Evolutionary conservation across 2,113 vertebrate genomes (phyloP), one percentile per base, ranked within the genome.

Genomic region (Oreocharis arfaki): DNA sequence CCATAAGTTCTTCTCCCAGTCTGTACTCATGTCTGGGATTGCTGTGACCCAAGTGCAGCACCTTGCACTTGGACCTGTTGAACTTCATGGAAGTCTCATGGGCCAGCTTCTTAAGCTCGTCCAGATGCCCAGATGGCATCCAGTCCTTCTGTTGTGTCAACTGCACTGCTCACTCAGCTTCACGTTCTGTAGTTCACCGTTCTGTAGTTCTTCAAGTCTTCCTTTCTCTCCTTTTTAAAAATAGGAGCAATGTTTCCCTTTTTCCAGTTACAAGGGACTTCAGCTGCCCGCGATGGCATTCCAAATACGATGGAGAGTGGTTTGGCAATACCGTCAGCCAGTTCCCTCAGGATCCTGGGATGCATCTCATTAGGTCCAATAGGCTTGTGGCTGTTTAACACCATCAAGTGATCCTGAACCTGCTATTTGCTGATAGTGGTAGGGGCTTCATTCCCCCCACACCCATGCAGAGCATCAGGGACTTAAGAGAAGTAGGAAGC

Each of bases 341-440:
- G 8, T 30, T 47, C 33, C 20, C 9, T 30, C 55, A 18, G 27
- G 42, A 32, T 28, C 15, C 8, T 47, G 33, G 26, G 6, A 37
- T 75, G 33, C 15, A 37, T 47, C 55, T 32, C 27, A 22, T 9
- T 14, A 35, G 26, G 14, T 64, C 42, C 9, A 30, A 22, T 18
- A 50, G 35, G 18, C 14, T 49, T 32, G 9, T 35, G 9, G 11
- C 21, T 71, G 8, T 49, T 80, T 26, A 49, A 42, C 9, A 10
- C 2, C 37, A 32, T 64, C n/a, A 56, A 19, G 35, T 56, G 20
- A 37, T 37, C 42, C 50, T 32, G 17, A 42, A 71, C 8, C 11
- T 49, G 21, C 17, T 27, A 5, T 27, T 64, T 0, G 0, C 3
- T 50, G 37, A 3, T 6, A 37, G 32, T 50, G 26, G 18, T 6